Conservation (phyloP, 2,888 invertebrate species). For the Azorinus chamasolen region DNA sequence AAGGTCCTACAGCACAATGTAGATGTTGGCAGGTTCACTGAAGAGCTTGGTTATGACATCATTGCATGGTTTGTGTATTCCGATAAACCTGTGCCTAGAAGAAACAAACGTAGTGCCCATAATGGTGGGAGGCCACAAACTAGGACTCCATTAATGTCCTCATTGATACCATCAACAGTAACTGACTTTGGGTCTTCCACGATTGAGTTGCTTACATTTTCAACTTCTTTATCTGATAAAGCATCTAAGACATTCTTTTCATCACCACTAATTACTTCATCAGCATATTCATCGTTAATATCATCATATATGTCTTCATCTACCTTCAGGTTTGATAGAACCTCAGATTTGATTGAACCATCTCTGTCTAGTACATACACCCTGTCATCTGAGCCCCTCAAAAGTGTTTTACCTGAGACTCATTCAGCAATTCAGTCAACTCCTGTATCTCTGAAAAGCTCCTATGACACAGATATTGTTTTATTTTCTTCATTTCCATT, state of each 20-base stretch:
- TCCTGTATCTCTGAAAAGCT: no score
- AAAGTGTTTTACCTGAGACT: no score
- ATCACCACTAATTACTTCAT: constrained; percentile 10
- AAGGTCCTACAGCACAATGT: constrained; percentile 59
- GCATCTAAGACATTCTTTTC: constrained; percentile 26
- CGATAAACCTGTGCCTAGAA: constrained; percentile 29
- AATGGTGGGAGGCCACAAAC: constrained; percentile 23
- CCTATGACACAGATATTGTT: no score
- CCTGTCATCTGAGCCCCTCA: no score
- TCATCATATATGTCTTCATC: background rate
- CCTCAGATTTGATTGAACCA: no score
- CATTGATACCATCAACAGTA: constrained; percentile 29
- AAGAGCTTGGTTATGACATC: constrained; percentile 36
- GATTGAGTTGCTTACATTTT: background rate
- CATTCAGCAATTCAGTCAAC: no score
- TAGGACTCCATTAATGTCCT: constrained; percentile 38
- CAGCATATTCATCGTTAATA: background rate
- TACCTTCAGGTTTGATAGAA: background rate
- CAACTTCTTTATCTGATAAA: background rate
- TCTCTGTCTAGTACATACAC: no score
- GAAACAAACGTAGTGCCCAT: constrained; percentile 35
- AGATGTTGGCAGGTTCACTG: constrained; percentile 46
- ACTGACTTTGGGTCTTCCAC: background rate
- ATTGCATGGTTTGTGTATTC: constrained; percentile 58
- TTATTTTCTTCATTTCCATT: no score